Base-by-base conservation (phyloP, 2,888 invertebrate species). In the Dolichomitus sp. region DNA sequence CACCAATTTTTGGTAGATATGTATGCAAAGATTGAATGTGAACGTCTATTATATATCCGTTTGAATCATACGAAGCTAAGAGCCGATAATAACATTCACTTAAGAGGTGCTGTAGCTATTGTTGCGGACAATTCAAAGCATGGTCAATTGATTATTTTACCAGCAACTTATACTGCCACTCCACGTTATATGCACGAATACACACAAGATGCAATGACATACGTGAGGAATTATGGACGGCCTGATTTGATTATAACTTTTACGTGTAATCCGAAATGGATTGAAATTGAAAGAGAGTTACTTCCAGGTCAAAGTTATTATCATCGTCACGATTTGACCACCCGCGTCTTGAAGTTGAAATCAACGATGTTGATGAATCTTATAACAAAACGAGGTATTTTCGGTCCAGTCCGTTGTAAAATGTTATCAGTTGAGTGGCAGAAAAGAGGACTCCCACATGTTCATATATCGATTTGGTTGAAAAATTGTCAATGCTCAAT, bases 1-100 rank as follows among this genome's bases (percentile, higher is more conserved):
- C 88, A 91, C 61, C 93, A 93, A 80, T 93, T 84, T 82, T 75
- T 87, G 17, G 93, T 93, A 33, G 91, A 93, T 82, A 92, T 91
- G 92, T 93, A 92, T 81, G 92, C 85, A 0, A 93, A 93, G 89
- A 89, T 86, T n/a, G 90, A 91, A 7, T 40, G 86, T 23, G 79
- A 81, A 52, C 61, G 76, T 2, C 19, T 77, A 4, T 6, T 6
- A 59, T 93, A 75, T 84, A 86, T 93, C 17, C 77, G 89, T 37
- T 86, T 85, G 14, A 92, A 92, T 75, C 89, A 92, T 84, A 52
- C 63, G 14, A 87, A 69, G 52, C 30, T 77, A n/a, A 33, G 61
- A 40, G 14, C 40, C 3, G 65, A 78, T 4, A 45, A 78, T 14
- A 66, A 72, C 79, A 90, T 92, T 68, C 88, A 87, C 83, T 75